A percentile compares a stretch with the other conserved stretches of the same genome.
Evolutionary conservation across 2,888 invertebrate genomes (phyloP).

Genomic region (Rhamnusium bicolor): DNA sequence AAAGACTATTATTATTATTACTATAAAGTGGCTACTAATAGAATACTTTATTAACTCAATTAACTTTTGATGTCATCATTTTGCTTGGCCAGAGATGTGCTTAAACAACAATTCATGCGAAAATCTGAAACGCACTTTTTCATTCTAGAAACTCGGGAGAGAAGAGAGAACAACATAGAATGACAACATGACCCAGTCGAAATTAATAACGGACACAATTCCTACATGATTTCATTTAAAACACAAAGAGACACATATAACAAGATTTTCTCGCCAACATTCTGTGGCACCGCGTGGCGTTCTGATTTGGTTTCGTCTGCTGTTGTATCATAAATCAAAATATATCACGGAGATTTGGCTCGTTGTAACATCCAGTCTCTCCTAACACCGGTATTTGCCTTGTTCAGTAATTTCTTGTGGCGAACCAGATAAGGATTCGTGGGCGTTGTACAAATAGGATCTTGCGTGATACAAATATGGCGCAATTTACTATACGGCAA

Average conservation of each 20-base stretch:
- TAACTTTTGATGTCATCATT: no score
- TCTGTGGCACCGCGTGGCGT: constrained; percentile 7
- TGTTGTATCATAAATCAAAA: constrained; percentile 13
- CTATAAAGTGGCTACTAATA: no score
- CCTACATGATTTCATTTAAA: not conserved
- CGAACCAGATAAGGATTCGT: constrained; percentile 1
- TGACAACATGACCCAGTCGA: not conserved
- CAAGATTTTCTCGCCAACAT: not conserved
- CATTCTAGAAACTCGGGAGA: not conserved
- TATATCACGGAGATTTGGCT: constrained; percentile 24
- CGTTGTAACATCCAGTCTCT: not conserved
- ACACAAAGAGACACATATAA: not conserved
- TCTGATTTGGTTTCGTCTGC: constrained; percentile 16
- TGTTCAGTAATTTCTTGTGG: constrained; percentile 26
- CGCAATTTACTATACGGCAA: not conserved
- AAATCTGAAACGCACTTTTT: not conserved
- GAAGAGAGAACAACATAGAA: not conserved
- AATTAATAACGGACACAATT: not conserved
- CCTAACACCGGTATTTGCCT: constrained; percentile 22
- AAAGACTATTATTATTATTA: no score
- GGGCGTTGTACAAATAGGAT: constrained; percentile 12
- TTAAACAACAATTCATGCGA: no score
- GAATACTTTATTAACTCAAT: no score
- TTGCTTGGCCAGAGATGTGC: no score
- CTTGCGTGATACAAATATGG: not conserved